These are phyloP conservation scores for Xestia xanthographa DNA, from an alignment of 2,888 invertebrate genomes.

Conservation along the genomic window DNA sequence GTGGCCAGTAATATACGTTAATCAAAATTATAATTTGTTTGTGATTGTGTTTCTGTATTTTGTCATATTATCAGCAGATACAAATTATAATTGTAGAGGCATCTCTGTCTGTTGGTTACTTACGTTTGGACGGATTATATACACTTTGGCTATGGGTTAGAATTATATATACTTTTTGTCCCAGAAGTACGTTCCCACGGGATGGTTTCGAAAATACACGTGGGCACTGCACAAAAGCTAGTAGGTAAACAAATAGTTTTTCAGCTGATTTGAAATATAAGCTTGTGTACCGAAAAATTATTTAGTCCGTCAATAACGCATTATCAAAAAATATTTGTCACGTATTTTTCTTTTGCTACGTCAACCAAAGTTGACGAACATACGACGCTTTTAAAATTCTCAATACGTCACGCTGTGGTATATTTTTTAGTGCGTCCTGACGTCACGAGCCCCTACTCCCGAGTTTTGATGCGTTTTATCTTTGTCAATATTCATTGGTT, in stretches of 20 bases:
- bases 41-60: conserved; percentile 13
- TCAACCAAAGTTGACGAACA: too few species aligned
- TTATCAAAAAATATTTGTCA: too few species aligned
- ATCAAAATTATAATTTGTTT: conserved; percentile 41
- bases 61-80: not conserved
- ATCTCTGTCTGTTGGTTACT: not conserved
- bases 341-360: too few species aligned
- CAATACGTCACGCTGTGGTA: too few species aligned
- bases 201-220: not conserved
- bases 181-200: not conserved
- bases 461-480: too few species aligned
- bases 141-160: not conserved
- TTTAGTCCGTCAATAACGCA: too few species aligned
- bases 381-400: too few species aligned
- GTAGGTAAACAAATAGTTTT: not conserved
- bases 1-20: conserved; percentile 15
- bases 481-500: too few species aligned
- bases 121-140: not conserved
- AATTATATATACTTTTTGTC: not conserved
- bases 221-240: not conserved
- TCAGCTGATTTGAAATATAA: too few species aligned
- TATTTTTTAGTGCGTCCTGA: too few species aligned
- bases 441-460: too few species aligned
- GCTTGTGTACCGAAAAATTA: too few species aligned
- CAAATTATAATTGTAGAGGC: not conserved